Percentiles rank a stretch among this genome's conserved stretches.
These are phyloP conservation scores for Notechis scutatus DNA, from an alignment of 2,113 vertebrate species.

Conservation along the genomic window DNA sequence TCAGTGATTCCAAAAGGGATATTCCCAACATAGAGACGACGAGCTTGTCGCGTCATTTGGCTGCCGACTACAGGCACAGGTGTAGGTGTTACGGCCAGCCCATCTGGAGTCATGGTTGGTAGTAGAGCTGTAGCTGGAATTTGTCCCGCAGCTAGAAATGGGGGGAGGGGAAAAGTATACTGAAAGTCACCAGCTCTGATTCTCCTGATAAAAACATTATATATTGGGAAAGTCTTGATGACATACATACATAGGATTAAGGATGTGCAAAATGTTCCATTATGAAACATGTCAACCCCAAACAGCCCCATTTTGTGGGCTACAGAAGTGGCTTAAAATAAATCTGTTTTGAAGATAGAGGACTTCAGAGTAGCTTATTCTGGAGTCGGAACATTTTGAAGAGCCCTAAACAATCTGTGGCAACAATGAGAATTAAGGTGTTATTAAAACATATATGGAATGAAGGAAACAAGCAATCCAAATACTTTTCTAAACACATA, in stretches of 20 bases:
- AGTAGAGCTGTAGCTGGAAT: conserved; percentile 90
- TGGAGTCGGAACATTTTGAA: background rate
- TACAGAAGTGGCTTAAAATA: background rate
- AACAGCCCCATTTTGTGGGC: background rate
- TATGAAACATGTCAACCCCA: background rate
- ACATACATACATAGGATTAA: background rate
- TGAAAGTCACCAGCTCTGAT: background rate
- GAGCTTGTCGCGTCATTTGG: conserved; percentile 91
- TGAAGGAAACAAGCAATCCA: background rate
- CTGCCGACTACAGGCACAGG: conserved; percentile 90
- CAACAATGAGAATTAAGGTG: background rate
- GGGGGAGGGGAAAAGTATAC: background rate
- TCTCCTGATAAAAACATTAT: background rate
- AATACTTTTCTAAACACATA: background rate
- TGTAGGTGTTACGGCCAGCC: conserved; percentile 86
- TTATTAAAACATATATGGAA: too few species aligned
- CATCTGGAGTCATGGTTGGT: conserved; percentile 90
- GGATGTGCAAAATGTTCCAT: background rate
- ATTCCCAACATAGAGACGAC: conserved; percentile 89
- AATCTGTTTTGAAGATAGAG: background rate
- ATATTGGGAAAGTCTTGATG: background rate
- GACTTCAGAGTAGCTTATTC: background rate
- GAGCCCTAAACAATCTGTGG: background rate
- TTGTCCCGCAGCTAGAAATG: conserved; percentile 83
- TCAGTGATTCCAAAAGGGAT: conserved; percentile 93